Evolutionary conservation across 2,113 vertebrate species (phyloP), one percentile per base, ranked within the genome.

Genomic region (Picathartes gymnocephalus): DNA sequence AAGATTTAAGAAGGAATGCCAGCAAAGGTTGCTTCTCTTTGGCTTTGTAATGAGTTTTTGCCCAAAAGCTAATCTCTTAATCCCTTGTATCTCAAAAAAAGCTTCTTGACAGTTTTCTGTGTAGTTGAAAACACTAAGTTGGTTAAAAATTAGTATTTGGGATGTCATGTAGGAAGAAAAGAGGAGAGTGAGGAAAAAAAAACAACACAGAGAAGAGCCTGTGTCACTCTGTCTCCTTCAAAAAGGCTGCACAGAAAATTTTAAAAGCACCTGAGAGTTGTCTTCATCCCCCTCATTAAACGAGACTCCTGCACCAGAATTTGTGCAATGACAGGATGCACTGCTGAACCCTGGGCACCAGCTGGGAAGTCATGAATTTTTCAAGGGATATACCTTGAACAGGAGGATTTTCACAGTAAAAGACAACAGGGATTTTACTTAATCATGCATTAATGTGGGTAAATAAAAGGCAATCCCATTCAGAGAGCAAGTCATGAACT

Each of bases 171-270:
- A 54, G 66, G 37, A 73, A 64, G 39, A 39, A 47, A 54, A 68
- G 30, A 47, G 5, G 10, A 77, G 12, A 5, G 3, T 33, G 12
- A 44, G 13, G 6, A 1, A 15, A 33, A 27, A 13, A 3, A 4
- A 12, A 37, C 6, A 69, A 6, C 15, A 27, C 6, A 13, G 14
- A 44, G 31, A 60, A 30, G 21, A 80, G 11, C 9, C 13, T 10
- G 1, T 33, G 18, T 21, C 44, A 42, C 18, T 42, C 19, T 30
- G 4, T 42, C 18, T 80, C 12, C 30, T 7, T 65, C 1, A 1
- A 31, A 62, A 72, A 10, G 4, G 6, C 31, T 72, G 12, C 23
- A 39, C 31, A 68, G 14, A 8, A 44, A 47, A 51, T 47, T 60
- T 60, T n/a, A 20, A 47, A 78, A 57, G 31, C 16, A 62, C 5